A percentile compares a stretch with the other conserved stretches of the same genome.
phyloP scores from a whole-genome alignment of 2,113 vertebrate genomes.

The Bettongia penicillata region DNA sequence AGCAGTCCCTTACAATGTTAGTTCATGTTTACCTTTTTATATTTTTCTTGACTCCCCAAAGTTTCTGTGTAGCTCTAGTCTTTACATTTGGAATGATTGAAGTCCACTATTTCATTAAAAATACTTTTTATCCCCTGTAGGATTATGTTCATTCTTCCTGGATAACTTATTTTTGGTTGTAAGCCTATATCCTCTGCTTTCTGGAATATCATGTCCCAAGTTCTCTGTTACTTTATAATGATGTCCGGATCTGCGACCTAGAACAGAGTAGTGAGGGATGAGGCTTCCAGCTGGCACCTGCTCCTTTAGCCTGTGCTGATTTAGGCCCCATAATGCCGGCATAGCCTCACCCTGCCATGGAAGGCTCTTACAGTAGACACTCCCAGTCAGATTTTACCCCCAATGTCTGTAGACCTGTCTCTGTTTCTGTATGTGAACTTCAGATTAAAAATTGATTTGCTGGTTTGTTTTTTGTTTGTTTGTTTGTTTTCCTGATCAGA shows the following conservation, averaged over 20 bases:
- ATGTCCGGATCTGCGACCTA: neutral
- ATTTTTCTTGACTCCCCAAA: neutral
- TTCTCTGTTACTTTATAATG: neutral
- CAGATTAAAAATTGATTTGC: neutral
- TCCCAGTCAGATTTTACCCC: neutral
- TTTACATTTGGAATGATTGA: neutral
- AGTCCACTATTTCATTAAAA: neutral
- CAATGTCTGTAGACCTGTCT: neutral
- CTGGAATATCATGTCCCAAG: neutral
- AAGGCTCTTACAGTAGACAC: neutral
- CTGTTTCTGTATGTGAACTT: neutral
- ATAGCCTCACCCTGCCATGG: neutral
- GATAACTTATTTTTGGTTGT: neutral
- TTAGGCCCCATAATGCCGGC: neutral
- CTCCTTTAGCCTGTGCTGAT: neutral
- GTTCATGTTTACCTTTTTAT: neutral
- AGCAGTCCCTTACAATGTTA: neutral
- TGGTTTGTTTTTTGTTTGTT: neutral
- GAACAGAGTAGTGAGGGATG: neutral
- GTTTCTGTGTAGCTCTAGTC: neutral
- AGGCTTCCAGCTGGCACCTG: neutral
- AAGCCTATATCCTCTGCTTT: neutral
- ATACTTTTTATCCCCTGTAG: neutral
- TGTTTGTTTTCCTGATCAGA: neutral
- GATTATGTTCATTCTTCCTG: neutral